A percentile compares a stretch with the other conserved stretches of the same genome.
These are phyloP conservation scores for Nibea albiflora DNA, from an alignment of 2,113 vertebrate species.

Conservation along the genomic window DNA sequence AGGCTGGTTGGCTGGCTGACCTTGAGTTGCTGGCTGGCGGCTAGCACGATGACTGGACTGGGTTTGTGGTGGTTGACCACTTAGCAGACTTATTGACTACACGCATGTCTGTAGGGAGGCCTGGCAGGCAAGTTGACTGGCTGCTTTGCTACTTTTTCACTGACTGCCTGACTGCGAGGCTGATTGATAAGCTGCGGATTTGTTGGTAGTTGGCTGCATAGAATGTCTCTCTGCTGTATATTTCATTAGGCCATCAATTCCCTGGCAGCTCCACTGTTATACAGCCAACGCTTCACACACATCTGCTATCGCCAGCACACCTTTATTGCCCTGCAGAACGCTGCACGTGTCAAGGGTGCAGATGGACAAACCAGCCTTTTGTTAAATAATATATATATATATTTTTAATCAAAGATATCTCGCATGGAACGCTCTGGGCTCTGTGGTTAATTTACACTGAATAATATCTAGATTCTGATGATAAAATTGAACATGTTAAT, in stretches of 20 bases:
- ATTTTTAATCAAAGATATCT: neutral
- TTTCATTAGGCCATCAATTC: conserved; percentile 47
- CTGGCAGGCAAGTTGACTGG: conserved; percentile 14
- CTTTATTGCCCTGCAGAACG: conserved; percentile 12
- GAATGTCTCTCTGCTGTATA: conserved; percentile 26
- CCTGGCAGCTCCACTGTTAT: conserved; percentile 9
- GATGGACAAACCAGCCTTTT: neutral
- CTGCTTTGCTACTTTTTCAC: conserved; percentile 27
- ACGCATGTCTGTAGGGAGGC: conserved; percentile 44
- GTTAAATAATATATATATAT: neutral
- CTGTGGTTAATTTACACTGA: neutral
- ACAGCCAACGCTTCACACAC: conserved; percentile 27
- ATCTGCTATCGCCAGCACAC: conserved; percentile 9
- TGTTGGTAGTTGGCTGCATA: conserved; percentile 9
- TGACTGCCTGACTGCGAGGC: conserved; percentile 28
- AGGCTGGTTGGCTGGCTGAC: conserved; percentile 66
- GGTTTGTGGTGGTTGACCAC: conserved; percentile 37
- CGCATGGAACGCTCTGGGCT: neutral
- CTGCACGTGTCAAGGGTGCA: conserved; percentile 3
- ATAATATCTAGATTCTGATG: neutral
- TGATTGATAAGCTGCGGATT: conserved; percentile 46
- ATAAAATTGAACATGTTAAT: neutral
- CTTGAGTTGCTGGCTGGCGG: conserved; percentile 70
- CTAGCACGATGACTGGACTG: conserved; percentile 38
- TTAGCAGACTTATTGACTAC: conserved; percentile 60